These are phyloP conservation scores for Pseudomyrmex cubaensis DNA, from an alignment of 1,140 invertebrate species.

Conservation along the genomic window DNA sequence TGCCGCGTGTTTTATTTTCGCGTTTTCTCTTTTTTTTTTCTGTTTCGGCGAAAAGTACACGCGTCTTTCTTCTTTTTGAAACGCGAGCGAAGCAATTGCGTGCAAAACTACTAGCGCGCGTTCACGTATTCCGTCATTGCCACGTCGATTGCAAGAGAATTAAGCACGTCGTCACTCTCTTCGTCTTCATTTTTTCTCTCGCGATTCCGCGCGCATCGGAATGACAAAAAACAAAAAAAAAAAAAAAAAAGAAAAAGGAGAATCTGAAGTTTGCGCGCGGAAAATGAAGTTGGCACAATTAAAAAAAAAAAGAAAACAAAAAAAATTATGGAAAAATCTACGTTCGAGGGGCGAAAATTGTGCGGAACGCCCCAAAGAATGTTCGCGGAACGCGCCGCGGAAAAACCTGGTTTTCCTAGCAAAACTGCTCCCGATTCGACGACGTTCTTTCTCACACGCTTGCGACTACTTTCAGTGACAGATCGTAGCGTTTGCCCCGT, in stretches of 20 bases:
- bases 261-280: no score
- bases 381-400: conserved; percentile 6
- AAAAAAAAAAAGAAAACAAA: not conserved
- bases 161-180: not conserved
- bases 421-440: not conserved
- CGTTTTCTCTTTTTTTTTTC: not conserved
- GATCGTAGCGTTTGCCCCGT: not conserved
- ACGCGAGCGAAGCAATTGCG: not conserved
- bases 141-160: no score
- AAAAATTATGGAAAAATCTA: conserved; percentile 27
- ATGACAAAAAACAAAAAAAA: not conserved
- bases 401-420: not conserved
- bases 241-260: not conserved
- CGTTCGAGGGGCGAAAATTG: conserved; percentile 23
- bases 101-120: no score
- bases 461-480: conserved; percentile 13
- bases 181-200: not conserved
- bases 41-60: no score
- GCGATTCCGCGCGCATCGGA: not conserved
- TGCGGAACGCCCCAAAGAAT: conserved; percentile 24
- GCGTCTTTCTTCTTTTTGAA: not conserved
- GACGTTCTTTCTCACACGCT: not conserved
- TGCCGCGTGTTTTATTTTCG: conserved; percentile 28
- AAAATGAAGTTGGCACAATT: conserved; percentile 16
- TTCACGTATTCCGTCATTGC: not conserved